Conservation (phyloP, 2,113 vertebrate species). For the Corythornis cristatus region DNA sequence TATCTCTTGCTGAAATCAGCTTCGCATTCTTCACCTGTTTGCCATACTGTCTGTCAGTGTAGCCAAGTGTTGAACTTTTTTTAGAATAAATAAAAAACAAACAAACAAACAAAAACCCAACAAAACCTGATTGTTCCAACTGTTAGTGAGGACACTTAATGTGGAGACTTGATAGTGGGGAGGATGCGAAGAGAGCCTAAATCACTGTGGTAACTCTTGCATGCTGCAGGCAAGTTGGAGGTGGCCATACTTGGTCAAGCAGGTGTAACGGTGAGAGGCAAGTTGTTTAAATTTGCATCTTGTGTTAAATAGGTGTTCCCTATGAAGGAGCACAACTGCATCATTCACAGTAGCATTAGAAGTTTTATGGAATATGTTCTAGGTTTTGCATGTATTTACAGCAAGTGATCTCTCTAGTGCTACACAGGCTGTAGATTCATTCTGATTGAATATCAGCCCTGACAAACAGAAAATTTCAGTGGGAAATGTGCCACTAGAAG, state of each 20-base stretch:
- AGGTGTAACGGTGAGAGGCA: not conserved
- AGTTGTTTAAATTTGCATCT: not conserved
- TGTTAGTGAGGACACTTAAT: not conserved
- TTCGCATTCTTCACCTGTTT: not conserved
- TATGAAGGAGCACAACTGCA: not conserved
- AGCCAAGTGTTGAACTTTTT: not conserved
- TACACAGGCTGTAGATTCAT: not conserved
- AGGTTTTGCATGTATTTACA: not conserved
- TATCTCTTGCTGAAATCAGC: not conserved
- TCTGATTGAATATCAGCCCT: not conserved
- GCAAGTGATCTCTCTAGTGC: not conserved
- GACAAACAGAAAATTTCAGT: not conserved
- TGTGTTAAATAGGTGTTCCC: not conserved
- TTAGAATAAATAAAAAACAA: not conserved
- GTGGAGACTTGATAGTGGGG: not conserved
- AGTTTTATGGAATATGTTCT: not conserved
- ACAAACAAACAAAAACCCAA: not conserved
- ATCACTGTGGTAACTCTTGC: not conserved
- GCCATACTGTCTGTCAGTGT: not conserved
- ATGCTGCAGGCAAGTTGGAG: not conserved
- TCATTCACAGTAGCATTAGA: conserved; percentile 10
- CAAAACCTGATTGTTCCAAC: not conserved
- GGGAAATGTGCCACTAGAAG: not conserved
- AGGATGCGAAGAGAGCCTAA: not conserved
- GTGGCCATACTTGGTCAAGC: not conserved